Evolutionary conservation across 2,113 vertebrate species (phyloP).

Genomic region (Rousettus leschenaultii): DNA sequence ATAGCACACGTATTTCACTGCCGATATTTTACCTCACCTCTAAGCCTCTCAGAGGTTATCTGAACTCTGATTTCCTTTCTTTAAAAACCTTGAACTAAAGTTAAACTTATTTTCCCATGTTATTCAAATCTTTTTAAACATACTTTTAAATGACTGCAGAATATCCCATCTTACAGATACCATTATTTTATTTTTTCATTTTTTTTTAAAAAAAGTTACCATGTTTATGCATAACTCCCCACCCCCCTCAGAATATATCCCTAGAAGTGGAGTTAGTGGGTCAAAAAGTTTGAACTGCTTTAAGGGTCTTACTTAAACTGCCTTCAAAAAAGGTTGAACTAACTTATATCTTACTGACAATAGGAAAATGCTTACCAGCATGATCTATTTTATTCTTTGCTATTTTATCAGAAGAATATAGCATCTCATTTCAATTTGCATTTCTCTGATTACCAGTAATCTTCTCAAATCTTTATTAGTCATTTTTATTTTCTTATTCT

Average conservation of each 20-base stretch:
- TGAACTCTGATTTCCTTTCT: background rate
- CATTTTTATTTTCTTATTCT: background rate
- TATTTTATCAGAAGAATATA: constrained; percentile 3
- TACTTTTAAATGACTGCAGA: background rate
- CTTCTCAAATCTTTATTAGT: background rate
- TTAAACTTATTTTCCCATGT: constrained; percentile 8
- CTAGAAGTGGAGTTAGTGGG: background rate
- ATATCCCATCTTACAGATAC: background rate
- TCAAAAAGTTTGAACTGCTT: constrained; percentile 24
- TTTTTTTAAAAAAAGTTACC: background rate
- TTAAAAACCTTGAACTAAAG: background rate
- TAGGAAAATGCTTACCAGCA: background rate
- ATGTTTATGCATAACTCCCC: background rate
- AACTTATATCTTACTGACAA: background rate
- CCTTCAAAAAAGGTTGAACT: background rate
- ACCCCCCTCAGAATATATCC: background rate
- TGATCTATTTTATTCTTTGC: background rate
- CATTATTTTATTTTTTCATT: background rate
- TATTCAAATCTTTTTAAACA: constrained; percentile 18
- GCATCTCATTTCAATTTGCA: background rate
- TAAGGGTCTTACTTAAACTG: background rate
- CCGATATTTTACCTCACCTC: background rate
- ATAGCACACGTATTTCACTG: background rate
- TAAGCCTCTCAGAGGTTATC: background rate
- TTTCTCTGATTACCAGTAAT: constrained; percentile 9